Evolutionary conservation across 2,797 vertebrate genomes (phyloP), one percentile per base, ranked within the genome.

Genomic region (Hylomyscus alleni): DNA sequence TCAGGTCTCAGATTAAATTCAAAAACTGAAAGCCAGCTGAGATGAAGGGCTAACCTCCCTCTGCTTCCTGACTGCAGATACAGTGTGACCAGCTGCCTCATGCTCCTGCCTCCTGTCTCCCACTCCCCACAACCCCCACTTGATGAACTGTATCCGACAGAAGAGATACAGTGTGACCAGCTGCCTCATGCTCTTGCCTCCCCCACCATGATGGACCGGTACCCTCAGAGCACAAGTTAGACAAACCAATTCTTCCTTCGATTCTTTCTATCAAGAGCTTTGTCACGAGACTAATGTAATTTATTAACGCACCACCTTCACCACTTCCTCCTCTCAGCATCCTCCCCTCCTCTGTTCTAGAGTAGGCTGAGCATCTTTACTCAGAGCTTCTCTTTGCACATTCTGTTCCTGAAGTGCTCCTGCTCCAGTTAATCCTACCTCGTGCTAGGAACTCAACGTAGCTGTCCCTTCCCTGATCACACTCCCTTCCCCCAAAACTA

Each of bases 321-420:
- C 29, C 29, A 24, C 47, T 75, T 9, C 29, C 3, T 29, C 69
- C 44, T 12, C 31, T 26, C 52, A 20, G 6, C 13, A 34, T 52
- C 82, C 50, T 94, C 40, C 11, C 29, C 44, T 44, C 81, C 75
- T 73, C 13, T 34, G 14, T 50, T 73, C 95, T 89, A 50, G 17
- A 62, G 87, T 8, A 20, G 34, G 26, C 50, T 6, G 34, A 12
- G 44, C 60, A 4, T 78, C 77, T 60, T 52, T 78, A 31, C 22
- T 90, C 24, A 17, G 81, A 24, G 58, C 44, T 81, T 94, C 93
- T 85, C 84, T 96, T 92, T 77, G 58, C 44, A 78, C 26, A n/a
- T 76, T 80, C 52, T 72, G 0, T 80, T 86, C 47, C 62, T 62
- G 6, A 20, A 62, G 34, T n/a, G 22, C 34, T 81, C 37, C 69